Evolutionary conservation across 1,140 invertebrate species (phyloP), one percentile per base, ranked within the genome.

Genomic region (Battus philenor): DNA sequence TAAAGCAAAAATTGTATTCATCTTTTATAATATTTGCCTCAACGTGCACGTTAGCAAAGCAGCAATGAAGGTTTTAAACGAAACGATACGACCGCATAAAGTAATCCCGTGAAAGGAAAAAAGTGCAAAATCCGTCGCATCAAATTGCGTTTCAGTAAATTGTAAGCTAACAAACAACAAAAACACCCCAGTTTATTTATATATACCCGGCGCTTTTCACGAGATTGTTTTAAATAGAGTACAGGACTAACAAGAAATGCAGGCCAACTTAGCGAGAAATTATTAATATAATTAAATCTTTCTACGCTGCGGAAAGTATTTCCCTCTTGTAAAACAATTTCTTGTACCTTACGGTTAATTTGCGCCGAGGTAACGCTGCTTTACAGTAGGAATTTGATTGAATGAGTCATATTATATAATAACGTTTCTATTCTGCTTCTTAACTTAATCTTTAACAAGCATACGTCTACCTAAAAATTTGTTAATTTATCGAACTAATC

Each of bases 101-200:
- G 5, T 17, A 12, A 2, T 5, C 17, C n/a, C n/a, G n/a, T 6
- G 11, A 11, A 9, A 8, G 3, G 15, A 44, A 51, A 52, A 7
- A 22, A 3, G 3, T 22, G 20, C 20, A 22, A 22, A 22, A 7
- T 7, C 20, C 3, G 50, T 47, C 24, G 53, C 48, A 47, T 47
- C 49, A 59, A 65, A 68, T 64, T 59, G 64, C 50, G 57, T 67
- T 72, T 69, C 51, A 68, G 53, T 52, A 39, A 41, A 32, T 41
- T 45, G 39, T 48, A 11, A 49, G 43, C 39, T 48, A 50, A 64
- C 66, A 63, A 49, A 58, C 61, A 75, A 74, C 74, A 78, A 78
- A n/a, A 64, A 54, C 59, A 73, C 65, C 71, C 63, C 24, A 39
- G 56, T 50, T 76, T 69, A 76, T 76, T 73, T 56, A n/a, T n/a